Evolutionary conservation across 2,888 invertebrate species (phyloP).

Genomic region (Diachrysia chrysitis): DNA sequence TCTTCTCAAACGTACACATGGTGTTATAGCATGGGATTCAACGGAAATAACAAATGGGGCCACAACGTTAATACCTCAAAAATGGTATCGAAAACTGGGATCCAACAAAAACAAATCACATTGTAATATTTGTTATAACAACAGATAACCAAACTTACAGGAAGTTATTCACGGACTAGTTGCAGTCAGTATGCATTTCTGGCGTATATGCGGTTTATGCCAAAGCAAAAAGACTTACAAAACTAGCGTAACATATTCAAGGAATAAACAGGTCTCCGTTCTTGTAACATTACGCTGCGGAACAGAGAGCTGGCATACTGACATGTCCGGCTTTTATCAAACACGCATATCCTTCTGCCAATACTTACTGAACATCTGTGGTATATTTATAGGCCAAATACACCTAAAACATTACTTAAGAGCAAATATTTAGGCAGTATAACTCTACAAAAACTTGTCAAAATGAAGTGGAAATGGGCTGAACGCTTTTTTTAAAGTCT

Average conservation of each 20-base stretch:
- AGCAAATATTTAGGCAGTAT: background rate
- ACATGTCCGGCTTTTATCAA: constrained; percentile 54
- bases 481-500: background rate
- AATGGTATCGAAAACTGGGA: too few species aligned
- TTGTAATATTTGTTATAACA: background rate
- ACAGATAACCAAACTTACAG: background rate
- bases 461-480: background rate
- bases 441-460: background rate
- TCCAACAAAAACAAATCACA: too few species aligned
- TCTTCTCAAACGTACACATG: too few species aligned
- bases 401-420: background rate
- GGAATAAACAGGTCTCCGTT: constrained; percentile 1
- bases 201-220: background rate
- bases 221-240: background rate
- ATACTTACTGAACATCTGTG: constrained; percentile 20
- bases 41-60: too few species aligned
- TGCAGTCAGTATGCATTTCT: background rate
- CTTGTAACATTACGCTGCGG: constrained; percentile 21
- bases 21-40: too few species aligned
- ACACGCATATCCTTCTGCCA: constrained; percentile 33
- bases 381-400: background rate
- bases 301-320: constrained; percentile 22
- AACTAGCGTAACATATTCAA: background rate
- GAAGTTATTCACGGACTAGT: background rate
- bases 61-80: too few species aligned